Conservation (phyloP, 2,888 invertebrate genomes). For the Acanthosepion esculentum region DNA sequence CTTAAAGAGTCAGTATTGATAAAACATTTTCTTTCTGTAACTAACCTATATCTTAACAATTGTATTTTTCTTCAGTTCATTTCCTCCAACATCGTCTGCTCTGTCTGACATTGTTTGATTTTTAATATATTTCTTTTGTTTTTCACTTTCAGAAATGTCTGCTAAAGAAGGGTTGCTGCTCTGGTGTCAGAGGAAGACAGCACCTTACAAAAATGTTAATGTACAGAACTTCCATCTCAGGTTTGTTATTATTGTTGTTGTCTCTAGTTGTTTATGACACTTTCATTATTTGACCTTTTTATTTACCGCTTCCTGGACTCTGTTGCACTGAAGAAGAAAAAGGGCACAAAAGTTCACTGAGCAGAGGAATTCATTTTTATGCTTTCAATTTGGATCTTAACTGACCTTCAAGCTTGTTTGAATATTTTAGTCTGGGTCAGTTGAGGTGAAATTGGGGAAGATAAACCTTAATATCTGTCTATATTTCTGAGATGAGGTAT, state of each 20-base stretch:
- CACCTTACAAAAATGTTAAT: constrained; percentile 99
- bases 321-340: background rate
- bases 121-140: background rate
- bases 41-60: no score
- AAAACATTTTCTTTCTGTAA: no score
- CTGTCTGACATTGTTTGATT: no score
- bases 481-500: no score
- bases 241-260: constrained; percentile 64
- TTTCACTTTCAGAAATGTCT: constrained; percentile 81
- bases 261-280: background rate
- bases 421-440: no score
- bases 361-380: background rate
- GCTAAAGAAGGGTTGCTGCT: constrained; percentile 99
- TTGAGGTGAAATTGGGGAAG: no score
- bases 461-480: no score
- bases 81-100: no score
- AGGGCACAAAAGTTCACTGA: background rate
- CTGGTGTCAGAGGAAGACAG: constrained; percentile 99
- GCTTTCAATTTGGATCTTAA: background rate
- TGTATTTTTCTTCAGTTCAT: no score
- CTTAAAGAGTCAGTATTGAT: no score
- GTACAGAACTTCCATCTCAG: constrained; percentile 99
- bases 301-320: background rate
- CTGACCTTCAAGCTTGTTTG: no score
- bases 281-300: background rate